A percentile compares a stretch with the other conserved stretches of the same genome.
These are phyloP conservation scores for Acrocera orbiculus DNA, from an alignment of 2,888 invertebrate genomes.

Conservation along the genomic window DNA sequence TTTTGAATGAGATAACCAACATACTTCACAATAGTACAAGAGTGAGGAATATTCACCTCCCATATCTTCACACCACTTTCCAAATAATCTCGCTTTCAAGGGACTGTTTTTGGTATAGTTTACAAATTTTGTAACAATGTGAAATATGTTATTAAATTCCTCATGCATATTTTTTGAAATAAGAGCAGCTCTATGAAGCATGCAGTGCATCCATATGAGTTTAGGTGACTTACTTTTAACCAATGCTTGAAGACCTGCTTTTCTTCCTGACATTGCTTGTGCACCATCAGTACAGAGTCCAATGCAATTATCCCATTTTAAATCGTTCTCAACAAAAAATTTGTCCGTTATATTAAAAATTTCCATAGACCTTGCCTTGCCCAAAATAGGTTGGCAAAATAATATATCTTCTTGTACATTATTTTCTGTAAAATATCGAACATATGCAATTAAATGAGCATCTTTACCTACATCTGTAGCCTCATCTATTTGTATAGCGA, in stretches of 20 bases:
- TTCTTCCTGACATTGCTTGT: constrained; percentile 12
- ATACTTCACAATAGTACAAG: no score
- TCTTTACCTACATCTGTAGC: no score
- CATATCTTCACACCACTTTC: no score
- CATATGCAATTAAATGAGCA: no score
- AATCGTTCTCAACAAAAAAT: constrained; percentile 13
- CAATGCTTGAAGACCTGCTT: constrained; percentile 7
- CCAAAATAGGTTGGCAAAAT: constrained; percentile 13
- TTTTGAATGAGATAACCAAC: no score
- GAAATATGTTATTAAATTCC: no score
- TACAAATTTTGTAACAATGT: constrained; percentile 6
- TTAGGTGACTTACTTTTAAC: constrained; percentile 5
- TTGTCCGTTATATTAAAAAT: constrained; percentile 15
- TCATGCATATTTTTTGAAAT: constrained; percentile 2
- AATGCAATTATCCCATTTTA: constrained; percentile 15
- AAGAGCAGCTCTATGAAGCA: constrained; percentile 6
- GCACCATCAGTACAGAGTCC: constrained; percentile 16
- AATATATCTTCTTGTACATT: no score
- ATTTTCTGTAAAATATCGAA: no score
- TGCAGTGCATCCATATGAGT: constrained; percentile 7
- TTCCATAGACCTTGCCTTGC: constrained; percentile 12
- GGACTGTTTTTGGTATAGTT: no score
- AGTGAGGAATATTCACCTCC: no score
- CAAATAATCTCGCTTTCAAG: no score
- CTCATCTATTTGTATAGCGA: no score